Base-by-base conservation (phyloP, 1,140 invertebrate species). In the Copidosoma floridanum region DNA sequence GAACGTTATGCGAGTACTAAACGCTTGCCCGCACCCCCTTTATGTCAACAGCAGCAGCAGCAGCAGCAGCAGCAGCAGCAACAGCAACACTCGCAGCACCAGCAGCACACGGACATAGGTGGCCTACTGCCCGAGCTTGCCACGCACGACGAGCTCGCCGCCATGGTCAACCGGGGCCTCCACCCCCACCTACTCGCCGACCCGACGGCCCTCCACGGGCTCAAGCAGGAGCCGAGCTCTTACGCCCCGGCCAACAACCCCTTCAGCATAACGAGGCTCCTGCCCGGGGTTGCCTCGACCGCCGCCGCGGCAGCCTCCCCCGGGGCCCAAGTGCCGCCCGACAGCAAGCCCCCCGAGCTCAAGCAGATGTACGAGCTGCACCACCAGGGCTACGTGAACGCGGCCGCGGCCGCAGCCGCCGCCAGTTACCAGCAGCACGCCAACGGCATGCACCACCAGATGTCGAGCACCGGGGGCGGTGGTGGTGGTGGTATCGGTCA, bases 201-300 rank as follows among this genome's bases (percentile, higher is more conserved):
- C 54, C 83, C 88, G 70, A 80, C 82, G 71, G 75, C 85, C 74
- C 69, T 86, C n/a, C n/a, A n/a, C n/a, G n/a, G n/a, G 2, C n/a
- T n/a, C 68, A 90, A 92, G 75, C 89, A 92, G 75, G 89, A 92
- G 73, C 87, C 89, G 24, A n/a, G n/a, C n/a, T 78, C 86, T 10
- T 91, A 90, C 68, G 88, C 89, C 27, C 85, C 89, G 8, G 88
- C 90, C 56, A 89, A 85, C 73, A 92, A 96, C 77, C 94, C 95
- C 1, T 97, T 97, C 81, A 94, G 92, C 74, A 97, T 97, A 69
- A 95, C 92, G 65, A 89, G 94, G 72, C 85, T 97, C 71, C 79
- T 94, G 68, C 91, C 92, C 10, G 89, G 90, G 41, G n/a, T n/a
- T n/a, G n/a, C n/a, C n/a, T n/a, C n/a, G n/a, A n/a, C n/a, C n/a